A percentile compares a stretch with the other conserved stretches of the same genome.
These are phyloP conservation scores for Tenebrio molitor DNA, from an alignment of 1,140 invertebrate genomes.

Conservation along the genomic window DNA sequence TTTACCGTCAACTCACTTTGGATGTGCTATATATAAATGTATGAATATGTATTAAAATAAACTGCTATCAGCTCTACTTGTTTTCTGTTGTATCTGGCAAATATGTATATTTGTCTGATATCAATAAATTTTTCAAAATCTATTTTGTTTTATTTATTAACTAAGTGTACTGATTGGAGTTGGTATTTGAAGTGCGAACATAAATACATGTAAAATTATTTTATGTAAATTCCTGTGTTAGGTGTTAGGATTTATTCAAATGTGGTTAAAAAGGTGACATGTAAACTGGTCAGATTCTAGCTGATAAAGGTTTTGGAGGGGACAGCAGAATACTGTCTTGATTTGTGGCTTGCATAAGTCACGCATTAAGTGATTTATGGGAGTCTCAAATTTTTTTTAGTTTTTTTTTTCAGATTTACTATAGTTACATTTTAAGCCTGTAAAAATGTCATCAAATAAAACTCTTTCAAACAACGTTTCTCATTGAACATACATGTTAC, in stretches of 20 bases:
- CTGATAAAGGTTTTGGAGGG: constrained; percentile 35
- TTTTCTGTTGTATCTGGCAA: constrained; percentile 67
- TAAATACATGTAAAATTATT: constrained; percentile 31
- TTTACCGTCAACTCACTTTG: constrained; percentile 67
- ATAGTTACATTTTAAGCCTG: constrained; percentile 39
- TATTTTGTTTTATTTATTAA: constrained; percentile 41
- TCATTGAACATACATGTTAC: constrained; percentile 16
- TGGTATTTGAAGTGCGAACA: constrained; percentile 1
- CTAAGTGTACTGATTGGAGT: constrained; percentile 14
- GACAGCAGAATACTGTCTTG: constrained; percentile 39
- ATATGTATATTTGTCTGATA: constrained; percentile 64
- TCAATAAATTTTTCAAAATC: constrained; percentile 66
- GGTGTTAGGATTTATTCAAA: constrained; percentile 18
- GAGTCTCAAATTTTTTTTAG: constrained; percentile 8
- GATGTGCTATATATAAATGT: constrained; percentile 69
- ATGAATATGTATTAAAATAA: constrained; percentile 68
- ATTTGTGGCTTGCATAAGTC: constrained; percentile 32
- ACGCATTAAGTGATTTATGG: constrained; percentile 13
- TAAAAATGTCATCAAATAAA: constrained; percentile 41
- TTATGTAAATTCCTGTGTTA: constrained; percentile 25
- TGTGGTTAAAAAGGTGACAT: constrained; percentile 34
- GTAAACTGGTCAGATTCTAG: constrained; percentile 36
- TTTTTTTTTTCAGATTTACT: constrained; percentile 26
- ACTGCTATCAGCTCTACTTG: constrained; percentile 67
- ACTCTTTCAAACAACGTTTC: constrained; percentile 13